Evolutionary conservation across 2,797 vertebrate species (phyloP), one percentile per base, ranked within the genome.

Genomic region (Mallotus villosus): DNA sequence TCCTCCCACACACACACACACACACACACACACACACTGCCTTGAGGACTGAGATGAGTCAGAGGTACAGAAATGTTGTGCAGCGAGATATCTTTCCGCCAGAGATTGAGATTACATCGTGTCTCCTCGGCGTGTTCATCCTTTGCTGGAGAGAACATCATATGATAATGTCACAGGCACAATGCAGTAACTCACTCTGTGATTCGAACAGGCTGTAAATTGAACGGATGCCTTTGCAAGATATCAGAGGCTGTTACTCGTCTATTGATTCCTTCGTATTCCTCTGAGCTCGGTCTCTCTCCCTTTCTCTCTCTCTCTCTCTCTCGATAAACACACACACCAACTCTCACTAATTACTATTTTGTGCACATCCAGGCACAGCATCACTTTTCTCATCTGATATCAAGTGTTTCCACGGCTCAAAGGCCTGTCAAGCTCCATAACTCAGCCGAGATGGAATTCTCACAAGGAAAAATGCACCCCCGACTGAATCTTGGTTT

Each of bases 391-490:
- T 64, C 22, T 66, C 46, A 3, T 32, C 53, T 68, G 49, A 73
- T 79, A 79, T 72, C 73, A 81, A 77, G 72, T 68, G 75, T 84
- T 81, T 73, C 59, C 55, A 58, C 19, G 69, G 75, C 82, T 85
- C 78, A 83, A 81, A 82, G 74, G 16, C 63, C 63, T 83, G 78
- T 82, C 84, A 84, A 59, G 68, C 68, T 84, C 53, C 74, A 78
- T 85, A 74, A 77, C 81, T 57, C 51, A 67, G 22, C 1, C 24
- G 27, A 46, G 22, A 21, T 61, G 59, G 70, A 81, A 84, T 81
- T 76, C 70, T 59, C 75, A 87, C 76, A 76, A 87, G 81, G 51
- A 60, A 66, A 84, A 80, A 65, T 81, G 75, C 79, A 81, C 83
- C 78, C 87, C 74, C 66, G 85, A 81, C 70, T 76, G 77, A 21